Evolutionary conservation across 2,888 invertebrate genomes (phyloP).

Genomic region (Diogma glabrata): DNA sequence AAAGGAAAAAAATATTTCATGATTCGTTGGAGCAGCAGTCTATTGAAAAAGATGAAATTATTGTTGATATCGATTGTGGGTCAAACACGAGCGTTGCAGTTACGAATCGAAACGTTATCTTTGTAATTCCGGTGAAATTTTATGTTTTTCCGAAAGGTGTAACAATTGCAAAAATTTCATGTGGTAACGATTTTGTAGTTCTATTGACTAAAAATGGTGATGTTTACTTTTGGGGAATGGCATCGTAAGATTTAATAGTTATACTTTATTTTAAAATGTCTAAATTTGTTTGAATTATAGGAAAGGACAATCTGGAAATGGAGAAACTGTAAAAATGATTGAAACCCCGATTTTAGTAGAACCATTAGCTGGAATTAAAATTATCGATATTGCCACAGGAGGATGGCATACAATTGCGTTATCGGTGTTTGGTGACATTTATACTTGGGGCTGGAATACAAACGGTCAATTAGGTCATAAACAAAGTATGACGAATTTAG

Average conservation of each 20-base stretch:
- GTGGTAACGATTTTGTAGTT: constrained; percentile 74
- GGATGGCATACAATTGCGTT: constrained; percentile 81
- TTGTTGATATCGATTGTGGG: constrained; percentile 39
- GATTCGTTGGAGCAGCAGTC: constrained; percentile 5
- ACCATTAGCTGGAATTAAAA: constrained; percentile 62
- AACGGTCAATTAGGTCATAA: constrained; percentile 70
- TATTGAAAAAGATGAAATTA: constrained; percentile 20
- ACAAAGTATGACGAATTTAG: constrained; percentile 23
- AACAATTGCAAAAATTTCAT: constrained; percentile 49
- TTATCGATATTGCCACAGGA: constrained; percentile 59
- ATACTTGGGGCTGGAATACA: constrained; percentile 87
- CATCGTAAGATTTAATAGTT: constrained; percentile 48
- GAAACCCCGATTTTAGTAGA: constrained; percentile 54
- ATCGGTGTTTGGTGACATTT: constrained; percentile 69
- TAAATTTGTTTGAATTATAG: constrained; percentile 38
- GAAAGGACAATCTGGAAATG: constrained; percentile 78
- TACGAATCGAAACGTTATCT: constrained; percentile 42
- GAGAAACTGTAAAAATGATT: constrained; percentile 44
- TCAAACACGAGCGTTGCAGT: constrained; percentile 38
- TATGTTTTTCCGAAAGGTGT: constrained; percentile 40
- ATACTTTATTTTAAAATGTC: background rate
- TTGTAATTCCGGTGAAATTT: constrained; percentile 47
- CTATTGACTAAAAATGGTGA: constrained; percentile 56
- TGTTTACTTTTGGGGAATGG: constrained; percentile 73
- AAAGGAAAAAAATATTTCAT: background rate